Conservation (phyloP, 92 coral and sea anemone genomes). For the Epizoanthus scotinus region DNA sequence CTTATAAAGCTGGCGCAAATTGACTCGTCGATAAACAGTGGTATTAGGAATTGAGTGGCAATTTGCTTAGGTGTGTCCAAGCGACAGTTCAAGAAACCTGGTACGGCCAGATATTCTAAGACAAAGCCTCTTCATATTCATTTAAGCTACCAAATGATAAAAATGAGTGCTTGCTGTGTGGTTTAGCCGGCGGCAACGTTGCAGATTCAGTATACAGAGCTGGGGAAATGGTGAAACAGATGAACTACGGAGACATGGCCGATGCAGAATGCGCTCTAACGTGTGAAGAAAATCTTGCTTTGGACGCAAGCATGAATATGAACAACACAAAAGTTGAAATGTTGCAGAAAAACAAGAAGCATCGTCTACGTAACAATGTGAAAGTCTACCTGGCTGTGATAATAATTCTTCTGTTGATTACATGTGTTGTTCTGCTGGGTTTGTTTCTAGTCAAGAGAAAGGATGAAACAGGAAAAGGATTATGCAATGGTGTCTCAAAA, state of each 20-base stretch:
- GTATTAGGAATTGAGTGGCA: neutral
- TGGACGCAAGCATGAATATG: conserved; percentile 9
- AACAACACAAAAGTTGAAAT: conserved; percentile 22
- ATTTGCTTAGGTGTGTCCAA: conserved; percentile 1
- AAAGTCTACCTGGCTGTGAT: conserved; percentile 40
- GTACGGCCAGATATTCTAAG: neutral
- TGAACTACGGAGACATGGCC: conserved; percentile 28
- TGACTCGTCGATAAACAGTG: neutral
- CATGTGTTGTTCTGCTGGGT: conserved; percentile 54
- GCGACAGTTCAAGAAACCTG: neutral
- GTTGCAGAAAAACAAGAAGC: neutral
- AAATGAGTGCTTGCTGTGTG: conserved; percentile 16
- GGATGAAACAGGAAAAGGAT: neutral
- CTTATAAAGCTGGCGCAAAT: conserved; percentile 13
- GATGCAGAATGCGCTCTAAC: conserved; percentile 7
- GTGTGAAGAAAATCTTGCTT: conserved; percentile 21
- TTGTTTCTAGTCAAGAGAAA: conserved; percentile 48
- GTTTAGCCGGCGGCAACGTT: conserved; percentile 25
- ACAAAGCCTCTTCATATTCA: neutral
- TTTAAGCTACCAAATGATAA: neutral
- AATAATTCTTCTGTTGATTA: conserved; percentile 43
- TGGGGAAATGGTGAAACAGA: conserved; percentile 10
- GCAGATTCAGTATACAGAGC: neutral
- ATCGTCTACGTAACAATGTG: neutral
- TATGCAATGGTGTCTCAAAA: neutral